Evolutionary conservation across 1,140 invertebrate species (phyloP), one percentile per base, ranked within the genome.

Genomic region (Bombus confusus): DNA sequence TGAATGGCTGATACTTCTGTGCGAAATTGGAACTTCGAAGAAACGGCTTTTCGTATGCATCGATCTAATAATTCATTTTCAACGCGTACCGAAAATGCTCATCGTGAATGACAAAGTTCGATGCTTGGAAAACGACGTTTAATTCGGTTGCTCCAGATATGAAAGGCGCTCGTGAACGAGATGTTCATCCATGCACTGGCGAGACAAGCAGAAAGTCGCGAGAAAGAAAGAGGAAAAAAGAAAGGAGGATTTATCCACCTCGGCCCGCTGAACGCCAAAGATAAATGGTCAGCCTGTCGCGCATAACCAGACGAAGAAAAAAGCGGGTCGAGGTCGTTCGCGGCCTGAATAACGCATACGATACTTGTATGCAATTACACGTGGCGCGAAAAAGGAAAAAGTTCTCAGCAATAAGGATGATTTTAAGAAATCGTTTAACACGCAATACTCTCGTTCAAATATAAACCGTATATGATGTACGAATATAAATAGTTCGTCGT

Each of bases 321-420:
- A 91, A 91, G 72, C 83, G 62, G 90, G 90, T 91, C 90, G 89
- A 90, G 90, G 90, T 83, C 88, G 86, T 82, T 39, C 72, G 78
- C 59, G n/a, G 75, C 43, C 68, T 85, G 86, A 86, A 86, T 83
- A 83, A 84, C n/a, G 73, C 47, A n/a, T 28, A 52, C 6, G 34
- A 52, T 80, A 81, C 75, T 85, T 78, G 73, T 47, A 80, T 71
- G 73, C 74, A 82, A 86, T 86, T 84, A 83, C 57, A 57, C 37
- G 25, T 75, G 43, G 13, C 31, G 59, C n/a, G 25, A 57, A 31
- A 78, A 31, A 74, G n/a, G 12, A 10, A 25, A 43, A 43, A 34
- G 13, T 47, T 22, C 18, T n/a, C 13, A 10, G 15, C 28, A 2
- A 5, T 25, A 28, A 2, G 1, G n/a, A 62, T 10, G 9, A 47